phyloP scores from a whole-genome alignment of 1,140 invertebrate genomes.

The Saxidomus purpurata region DNA sequence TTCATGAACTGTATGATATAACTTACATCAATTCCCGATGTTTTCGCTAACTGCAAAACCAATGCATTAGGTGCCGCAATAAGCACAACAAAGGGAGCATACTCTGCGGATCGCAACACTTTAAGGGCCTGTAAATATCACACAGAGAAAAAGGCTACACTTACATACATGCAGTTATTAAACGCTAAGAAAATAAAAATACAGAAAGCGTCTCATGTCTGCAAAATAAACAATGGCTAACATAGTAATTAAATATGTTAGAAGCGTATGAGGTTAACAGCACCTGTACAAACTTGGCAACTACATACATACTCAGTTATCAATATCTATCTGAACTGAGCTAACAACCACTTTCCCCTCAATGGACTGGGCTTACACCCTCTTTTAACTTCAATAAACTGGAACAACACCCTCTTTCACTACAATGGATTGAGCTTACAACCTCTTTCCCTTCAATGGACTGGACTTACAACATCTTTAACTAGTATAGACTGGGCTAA shows the following conservation, averaged over 20 bases:
- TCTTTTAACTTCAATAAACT: too few species aligned
- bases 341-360: too few species aligned
- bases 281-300: too few species aligned
- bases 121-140: constrained; percentile 93
- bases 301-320: too few species aligned
- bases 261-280: too few species aligned
- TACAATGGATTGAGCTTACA: too few species aligned
- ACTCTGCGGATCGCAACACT: constrained; percentile 98
- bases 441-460: too few species aligned
- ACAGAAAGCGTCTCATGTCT: constrained; percentile 25
- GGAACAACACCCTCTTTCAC: too few species aligned
- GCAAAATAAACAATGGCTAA: constrained; percentile 12
- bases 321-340: too few species aligned
- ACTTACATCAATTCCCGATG: constrained; percentile 76
- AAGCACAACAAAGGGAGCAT: constrained; percentile 98
- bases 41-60: constrained; percentile 75
- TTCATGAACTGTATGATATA: background rate
- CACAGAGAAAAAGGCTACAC: background rate
- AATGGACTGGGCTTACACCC: too few species aligned
- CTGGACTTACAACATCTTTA: too few species aligned
- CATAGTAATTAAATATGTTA: background rate
- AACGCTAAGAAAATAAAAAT: constrained; percentile 2
- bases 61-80: constrained; percentile 95
- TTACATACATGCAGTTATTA: constrained; percentile 13
- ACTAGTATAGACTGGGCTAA: too few species aligned